Base-by-base conservation (phyloP, 2,888 invertebrate genomes). In the Drosophila cognata region DNA sequence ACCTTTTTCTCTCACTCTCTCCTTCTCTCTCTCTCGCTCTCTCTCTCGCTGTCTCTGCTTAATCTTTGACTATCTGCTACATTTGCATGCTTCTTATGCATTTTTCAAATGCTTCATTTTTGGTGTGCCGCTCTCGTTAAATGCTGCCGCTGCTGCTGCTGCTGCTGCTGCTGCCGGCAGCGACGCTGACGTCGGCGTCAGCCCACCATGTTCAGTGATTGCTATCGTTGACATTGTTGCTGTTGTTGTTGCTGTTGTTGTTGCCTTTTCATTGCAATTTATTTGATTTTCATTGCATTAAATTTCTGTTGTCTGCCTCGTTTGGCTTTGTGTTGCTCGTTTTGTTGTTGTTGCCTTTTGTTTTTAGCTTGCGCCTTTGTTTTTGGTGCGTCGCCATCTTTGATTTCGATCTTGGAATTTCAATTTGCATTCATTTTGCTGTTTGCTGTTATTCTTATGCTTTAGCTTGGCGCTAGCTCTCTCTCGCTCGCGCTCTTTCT, bases 261-360 rank as follows among this genome's bases (percentile, higher is more conserved):
- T 74, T 75, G 77, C 41, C 56, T 68, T 69, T 84, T 83, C 79
- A 73, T 79, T 89, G 84, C 89, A 84, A 85, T 85, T 85, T 85
- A 85, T 85, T 85, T 85, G 84, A 89, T 85, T 89, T 89, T 89
- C 84, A 89, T 85, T 89, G 89, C 84, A 86, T 88, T 88, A 69
- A 74, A 86, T 88, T 88, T 88, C 48, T 73, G 77, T 61, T 69
- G 82, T 68, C 62, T 57, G 61, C 57, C 57, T 57, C 31, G 43
- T 48, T 81, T 29, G 51, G 69, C 73, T 77, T 75, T 69, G 58
- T 71, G 31, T 55, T 35, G 61, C 46, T 25, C 8, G 46, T 46
- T 46, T 46, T 25, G 46, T 81, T 71, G 67, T 66, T 79, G 79
- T 50, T 63, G 68, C 13, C 78, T 70, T 72, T 78, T 78, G 81